A percentile compares a stretch with the other conserved stretches of the same genome.
Conservation (phyloP, 2,797 vertebrate genomes). For the Chrosomus eos region DNA sequence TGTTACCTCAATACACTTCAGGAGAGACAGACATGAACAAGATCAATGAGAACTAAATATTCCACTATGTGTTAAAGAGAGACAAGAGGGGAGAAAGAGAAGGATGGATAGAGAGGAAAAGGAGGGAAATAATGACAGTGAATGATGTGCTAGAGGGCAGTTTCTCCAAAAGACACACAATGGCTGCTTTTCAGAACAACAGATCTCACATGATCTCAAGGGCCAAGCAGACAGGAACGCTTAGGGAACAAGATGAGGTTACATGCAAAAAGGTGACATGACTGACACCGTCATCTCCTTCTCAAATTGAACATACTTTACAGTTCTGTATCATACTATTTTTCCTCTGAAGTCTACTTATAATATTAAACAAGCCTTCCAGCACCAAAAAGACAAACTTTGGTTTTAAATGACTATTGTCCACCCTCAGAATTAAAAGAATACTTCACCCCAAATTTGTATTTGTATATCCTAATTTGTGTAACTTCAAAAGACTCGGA, state of each 20-base stretch:
- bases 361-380: background rate
- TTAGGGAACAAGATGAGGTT: conserved; percentile 25
- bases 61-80: conserved; percentile 30
- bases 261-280: conserved; percentile 34
- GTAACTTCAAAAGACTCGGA: background rate
- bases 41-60: conserved; percentile 34
- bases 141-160: conserved; percentile 49
- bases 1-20: conserved; percentile 43
- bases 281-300: background rate
- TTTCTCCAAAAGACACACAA: conserved; percentile 19
- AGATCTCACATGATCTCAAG: conserved; percentile 29
- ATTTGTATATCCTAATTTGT: background rate
- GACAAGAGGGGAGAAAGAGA: conserved; percentile 16
- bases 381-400: background rate
- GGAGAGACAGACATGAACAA: conserved; percentile 36
- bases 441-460: background rate
- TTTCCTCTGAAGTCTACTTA: no score
- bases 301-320: background rate
- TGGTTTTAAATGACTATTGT: background rate
- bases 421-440: background rate
- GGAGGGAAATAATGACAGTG: conserved; percentile 44
- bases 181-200: conserved; percentile 23
- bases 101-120: conserved; percentile 1
- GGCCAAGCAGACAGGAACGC: conserved; percentile 18
- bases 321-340: background rate